Conservation (phyloP, 2,888 invertebrate species). For the Leptinotarsa peninsularis region DNA sequence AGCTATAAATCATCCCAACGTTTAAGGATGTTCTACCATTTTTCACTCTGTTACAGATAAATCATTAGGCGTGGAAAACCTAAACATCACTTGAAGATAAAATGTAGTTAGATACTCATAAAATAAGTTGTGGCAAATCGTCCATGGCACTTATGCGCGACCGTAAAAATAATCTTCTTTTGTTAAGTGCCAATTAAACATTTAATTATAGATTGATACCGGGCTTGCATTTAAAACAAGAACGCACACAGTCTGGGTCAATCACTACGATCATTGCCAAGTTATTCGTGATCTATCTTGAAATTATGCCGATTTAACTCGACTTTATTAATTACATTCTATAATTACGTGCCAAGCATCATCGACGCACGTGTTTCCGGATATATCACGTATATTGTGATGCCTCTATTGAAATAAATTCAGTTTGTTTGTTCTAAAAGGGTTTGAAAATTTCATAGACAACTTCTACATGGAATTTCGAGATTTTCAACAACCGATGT, state of each 20-base stretch:
- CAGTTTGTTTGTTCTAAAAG: no score
- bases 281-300: conserved; percentile 54
- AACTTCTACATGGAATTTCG: no score
- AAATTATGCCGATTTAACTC: conserved; percentile 47
- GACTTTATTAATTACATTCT: conserved; percentile 45
- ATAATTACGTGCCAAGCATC: conserved; percentile 41
- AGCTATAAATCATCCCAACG: background rate
- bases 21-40: background rate
- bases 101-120: background rate
- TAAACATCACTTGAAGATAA: conserved; percentile 1
- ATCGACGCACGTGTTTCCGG: conserved; percentile 15
- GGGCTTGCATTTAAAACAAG: conserved; percentile 45
- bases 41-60: background rate
- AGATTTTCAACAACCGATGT: no score
- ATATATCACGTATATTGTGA: background rate
- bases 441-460: no score
- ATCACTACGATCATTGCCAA: conserved; percentile 57
- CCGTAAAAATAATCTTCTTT: conserved; percentile 46
- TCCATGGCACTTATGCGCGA: conserved; percentile 7
- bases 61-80: background rate
- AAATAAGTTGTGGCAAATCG: conserved; percentile 23
- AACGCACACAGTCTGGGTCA: conserved; percentile 52
- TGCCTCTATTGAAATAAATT: no score
- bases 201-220: conserved; percentile 60
- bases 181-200: conserved; percentile 56